phyloP scores from a whole-genome alignment of 1,140 invertebrate genomes.

The Drosophila saltans region DNA sequence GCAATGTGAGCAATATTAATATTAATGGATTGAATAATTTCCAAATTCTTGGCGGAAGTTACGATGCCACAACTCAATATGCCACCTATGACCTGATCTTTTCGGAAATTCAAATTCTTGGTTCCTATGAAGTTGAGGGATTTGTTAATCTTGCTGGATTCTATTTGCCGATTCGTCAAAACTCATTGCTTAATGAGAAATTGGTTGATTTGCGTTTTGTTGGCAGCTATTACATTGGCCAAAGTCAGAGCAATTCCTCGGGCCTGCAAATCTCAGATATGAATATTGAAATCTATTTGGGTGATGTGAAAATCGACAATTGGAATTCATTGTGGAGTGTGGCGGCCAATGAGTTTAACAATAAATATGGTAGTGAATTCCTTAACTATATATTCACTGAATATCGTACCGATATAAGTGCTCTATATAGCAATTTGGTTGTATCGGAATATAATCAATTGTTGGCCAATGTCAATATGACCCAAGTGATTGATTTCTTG shows the following conservation, averaged over 20 bases:
- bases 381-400: conserved; percentile 33
- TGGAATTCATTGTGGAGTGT: conserved; percentile 65
- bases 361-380: conserved; percentile 22
- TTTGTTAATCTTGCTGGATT: conserved; percentile 41
- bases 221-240: conserved; percentile 49
- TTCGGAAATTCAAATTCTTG: conserved; percentile 54
- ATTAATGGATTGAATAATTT: conserved; percentile 57
- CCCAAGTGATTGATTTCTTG: conserved; percentile 41
- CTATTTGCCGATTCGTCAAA: conserved; percentile 34
- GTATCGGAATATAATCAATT: conserved; percentile 42
- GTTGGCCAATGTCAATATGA: conserved; percentile 42
- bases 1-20: conserved; percentile 59
- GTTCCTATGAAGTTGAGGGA: conserved; percentile 47
- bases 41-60: conserved; percentile 43
- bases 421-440: conserved; percentile 31
- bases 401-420: conserved; percentile 38
- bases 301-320: conserved; percentile 47
- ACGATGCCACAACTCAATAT: conserved; percentile 37
- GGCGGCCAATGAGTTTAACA: conserved; percentile 56
- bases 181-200: conserved; percentile 52
- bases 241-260: conserved; percentile 30
- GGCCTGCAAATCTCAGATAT: conserved; percentile 52
- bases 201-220: conserved; percentile 60
- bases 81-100: conserved; percentile 54
- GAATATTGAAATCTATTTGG: conserved; percentile 54